These are phyloP conservation scores for Eupithecia centaureata DNA, from an alignment of 2,888 invertebrate genomes.

Conservation along the genomic window DNA sequence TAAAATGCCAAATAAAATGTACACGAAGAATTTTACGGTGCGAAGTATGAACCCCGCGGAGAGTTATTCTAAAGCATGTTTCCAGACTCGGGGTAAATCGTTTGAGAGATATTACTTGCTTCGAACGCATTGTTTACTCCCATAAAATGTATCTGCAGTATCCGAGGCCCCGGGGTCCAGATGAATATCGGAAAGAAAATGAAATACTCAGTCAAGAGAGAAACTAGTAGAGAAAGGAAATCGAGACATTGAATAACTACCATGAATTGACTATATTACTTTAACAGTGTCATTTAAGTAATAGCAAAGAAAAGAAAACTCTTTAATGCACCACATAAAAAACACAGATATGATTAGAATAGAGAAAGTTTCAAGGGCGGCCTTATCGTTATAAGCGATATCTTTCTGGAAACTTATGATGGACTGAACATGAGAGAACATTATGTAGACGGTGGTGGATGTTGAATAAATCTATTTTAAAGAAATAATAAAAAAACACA, in stretches of 20 bases:
- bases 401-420: too few species aligned
- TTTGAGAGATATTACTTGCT: slow-evolving; percentile 32
- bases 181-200: slow-evolving; percentile 20
- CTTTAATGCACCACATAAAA: too few species aligned
- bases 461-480: too few species aligned
- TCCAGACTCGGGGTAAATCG: slow-evolving; percentile 35
- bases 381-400: too few species aligned
- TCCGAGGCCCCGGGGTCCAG: background rate
- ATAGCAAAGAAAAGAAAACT: too few species aligned
- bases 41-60: slow-evolving; percentile 22
- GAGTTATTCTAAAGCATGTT: slow-evolving; percentile 35
- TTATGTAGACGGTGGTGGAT: too few species aligned
- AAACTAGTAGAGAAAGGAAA: background rate
- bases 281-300: background rate
- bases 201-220: slow-evolving; percentile 1
- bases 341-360: too few species aligned
- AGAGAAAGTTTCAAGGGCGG: too few species aligned
- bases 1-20: slow-evolving; percentile 30
- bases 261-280: background rate
- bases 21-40: slow-evolving; percentile 26
- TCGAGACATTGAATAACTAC: background rate
- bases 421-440: too few species aligned
- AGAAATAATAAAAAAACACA: too few species aligned
- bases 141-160: slow-evolving; percentile 27
- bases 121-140: slow-evolving; percentile 27